Evolutionary conservation across 1,140 invertebrate genomes (phyloP), one percentile per base, ranked within the genome.

Genomic region (Alviniconcha marisindica): DNA sequence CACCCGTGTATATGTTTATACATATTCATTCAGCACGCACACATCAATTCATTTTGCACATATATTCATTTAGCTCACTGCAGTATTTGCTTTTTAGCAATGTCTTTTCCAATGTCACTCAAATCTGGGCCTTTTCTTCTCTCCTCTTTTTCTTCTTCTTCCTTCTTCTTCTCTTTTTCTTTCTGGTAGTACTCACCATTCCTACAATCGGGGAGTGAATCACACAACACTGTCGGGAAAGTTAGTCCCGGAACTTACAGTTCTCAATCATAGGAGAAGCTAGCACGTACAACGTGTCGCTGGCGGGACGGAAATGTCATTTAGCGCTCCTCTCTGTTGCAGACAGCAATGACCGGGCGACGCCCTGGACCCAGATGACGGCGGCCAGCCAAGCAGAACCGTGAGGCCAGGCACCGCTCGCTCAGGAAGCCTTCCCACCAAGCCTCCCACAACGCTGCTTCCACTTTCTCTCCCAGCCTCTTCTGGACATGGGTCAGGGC

Each of bases 401-500:
- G 14, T 15, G 21, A 71, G 36, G 69, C 10, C 15, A 40, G 36
- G 14, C 36, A 24, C 18, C 36, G 33, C 21, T 28, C 5, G 56
- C 56, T 24, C 56, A 12, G 56, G 4, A 69, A 24, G 14, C 10
- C 56, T 28, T 10, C 63, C 63, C 69, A 24, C 14, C 69, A 71
- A 10, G 63, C 5, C 31, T 21, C 36, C 36, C 12, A 48, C 44
- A 48, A 18, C 44, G 12, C 7, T 36, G 24, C n/a, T 10, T 69
- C 0, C 14, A 60, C 7, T 14, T 2, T 36, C 63, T 69, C 36
- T 33, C 18, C 40, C 69, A 42, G 69, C 36, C 33, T 33, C 36
- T 21, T 18, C 78, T 42, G 56, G 56, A 38, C 15, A 80, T 80
- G 78, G 78, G 78, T 66, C 15, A 69, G 40, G 78, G 78, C 12